Conservation (phyloP, 2,888 invertebrate species). For the Bedellia somnulentella region DNA sequence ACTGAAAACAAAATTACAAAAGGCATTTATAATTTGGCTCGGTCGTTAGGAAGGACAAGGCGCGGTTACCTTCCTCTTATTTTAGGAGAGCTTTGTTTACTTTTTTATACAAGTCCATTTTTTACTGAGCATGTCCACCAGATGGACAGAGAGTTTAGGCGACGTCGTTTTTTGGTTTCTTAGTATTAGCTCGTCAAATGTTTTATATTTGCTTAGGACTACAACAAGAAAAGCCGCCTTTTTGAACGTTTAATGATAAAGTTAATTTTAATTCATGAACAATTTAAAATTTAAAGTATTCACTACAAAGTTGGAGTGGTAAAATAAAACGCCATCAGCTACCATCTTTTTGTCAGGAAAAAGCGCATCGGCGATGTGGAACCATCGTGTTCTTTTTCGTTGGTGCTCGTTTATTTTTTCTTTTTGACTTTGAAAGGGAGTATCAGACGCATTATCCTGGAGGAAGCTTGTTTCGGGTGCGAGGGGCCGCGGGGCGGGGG, state of each 20-base stretch:
- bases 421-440: constrained; percentile 43
- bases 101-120: too few relatives aligned
- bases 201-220: constrained; percentile 1
- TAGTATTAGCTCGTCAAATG: too few relatives aligned
- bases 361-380: constrained; percentile 37
- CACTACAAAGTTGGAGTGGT: too few relatives aligned
- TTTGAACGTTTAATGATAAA: too few relatives aligned
- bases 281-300: too few relatives aligned
- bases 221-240: too few relatives aligned
- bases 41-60: constrained; percentile 3
- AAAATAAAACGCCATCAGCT: constrained; percentile 16
- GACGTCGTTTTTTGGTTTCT: too few relatives aligned
- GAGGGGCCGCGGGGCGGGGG: constrained; percentile 18
- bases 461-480: constrained; percentile 33
- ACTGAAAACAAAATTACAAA: constrained; percentile 3
- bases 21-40: neutral
- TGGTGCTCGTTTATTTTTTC: constrained; percentile 33
- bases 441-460: constrained; percentile 51
- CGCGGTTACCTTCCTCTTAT: neutral
- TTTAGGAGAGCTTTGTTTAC: neutral
- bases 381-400: constrained; percentile 33
- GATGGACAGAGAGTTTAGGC: too few relatives aligned
- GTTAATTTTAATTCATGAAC: too few relatives aligned
- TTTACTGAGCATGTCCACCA: too few relatives aligned
- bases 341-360: constrained; percentile 30